Evolutionary conservation across 2,797 vertebrate species (phyloP), one percentile per base, ranked within the genome.

Genomic region (Cossypha polioptera): DNA sequence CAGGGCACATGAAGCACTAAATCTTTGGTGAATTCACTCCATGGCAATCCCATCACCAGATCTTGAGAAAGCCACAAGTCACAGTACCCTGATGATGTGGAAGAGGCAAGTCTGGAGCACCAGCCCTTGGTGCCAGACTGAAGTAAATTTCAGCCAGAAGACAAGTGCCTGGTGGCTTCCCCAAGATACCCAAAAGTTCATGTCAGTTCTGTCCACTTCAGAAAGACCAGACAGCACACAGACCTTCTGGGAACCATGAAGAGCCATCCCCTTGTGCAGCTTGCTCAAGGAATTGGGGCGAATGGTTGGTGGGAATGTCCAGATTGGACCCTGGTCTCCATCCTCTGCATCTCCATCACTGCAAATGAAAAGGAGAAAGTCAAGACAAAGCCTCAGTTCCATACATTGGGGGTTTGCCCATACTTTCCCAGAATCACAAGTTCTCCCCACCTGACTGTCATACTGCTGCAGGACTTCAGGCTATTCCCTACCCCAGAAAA

Each of bases 301-400:
- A 96, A 99, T 98, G 35, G 99, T 99, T 40, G 99, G 99, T 53
- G 99, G 99, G 86, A 99, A 99, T 3, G 98, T 99, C 99, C 99
- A 99, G 90, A 98, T 97, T 45, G 99, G 99, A 96, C 98, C 98
- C 48, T 98, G 98, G 84, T 99, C 98, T 76, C 98, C 98, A 35
- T 98, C 98, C 73, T 99, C 99, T 7, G 98, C 97, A 12, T 99
- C 99, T 18, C 98, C 98, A 17, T 99, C 99, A 91, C 99, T 99
- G 86, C 36, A 82, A 76, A 95, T 11, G 38, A 21, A 75, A 38
- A 57, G 26, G 7, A 14, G 9, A 7, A 63, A 67, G 68, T 83
- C 40, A 79, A 58, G 42, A 59, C 11, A 65, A 82, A 81, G 61
- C 35, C 57, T 51, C 72, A 61, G 31, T 11, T 77, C 35, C 18